phyloP scores from a whole-genome alignment of 2,888 invertebrate species.

The Nasonovia ribisnigri region DNA sequence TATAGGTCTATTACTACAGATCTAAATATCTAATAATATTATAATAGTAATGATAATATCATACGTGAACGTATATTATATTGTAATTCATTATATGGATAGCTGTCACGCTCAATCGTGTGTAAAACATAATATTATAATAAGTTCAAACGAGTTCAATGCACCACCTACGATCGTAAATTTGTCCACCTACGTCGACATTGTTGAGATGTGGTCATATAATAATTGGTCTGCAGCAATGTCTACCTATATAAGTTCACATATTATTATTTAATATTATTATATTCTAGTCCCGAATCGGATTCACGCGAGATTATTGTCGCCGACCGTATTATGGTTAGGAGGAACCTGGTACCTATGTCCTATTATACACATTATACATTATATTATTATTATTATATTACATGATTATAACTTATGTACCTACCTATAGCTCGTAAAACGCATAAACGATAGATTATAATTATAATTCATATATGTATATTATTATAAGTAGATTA shows the following conservation, averaged over 20 bases:
- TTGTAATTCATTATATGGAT: background rate
- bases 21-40: background rate
- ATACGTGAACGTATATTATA: background rate
- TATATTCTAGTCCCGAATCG: background rate
- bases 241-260: background rate
- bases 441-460: background rate
- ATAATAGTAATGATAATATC: background rate
- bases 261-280: background rate
- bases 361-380: background rate
- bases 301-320: background rate
- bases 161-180: conserved; percentile 6
- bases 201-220: background rate
- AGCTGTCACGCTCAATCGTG: conserved; percentile 23
- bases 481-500: conserved; percentile 4
- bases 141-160: conserved; percentile 46
- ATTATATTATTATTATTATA: too few species aligned
- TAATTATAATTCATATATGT: background rate
- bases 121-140: background rate
- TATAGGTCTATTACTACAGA: background rate
- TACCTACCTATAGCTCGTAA: too few species aligned
- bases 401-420: background rate
- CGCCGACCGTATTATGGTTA: background rate
- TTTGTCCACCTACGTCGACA: conserved; percentile 42
- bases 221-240: background rate
- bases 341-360: too few species aligned